Conservation (phyloP, 2,113 vertebrate species). For the Thermophis baileyi region DNA sequence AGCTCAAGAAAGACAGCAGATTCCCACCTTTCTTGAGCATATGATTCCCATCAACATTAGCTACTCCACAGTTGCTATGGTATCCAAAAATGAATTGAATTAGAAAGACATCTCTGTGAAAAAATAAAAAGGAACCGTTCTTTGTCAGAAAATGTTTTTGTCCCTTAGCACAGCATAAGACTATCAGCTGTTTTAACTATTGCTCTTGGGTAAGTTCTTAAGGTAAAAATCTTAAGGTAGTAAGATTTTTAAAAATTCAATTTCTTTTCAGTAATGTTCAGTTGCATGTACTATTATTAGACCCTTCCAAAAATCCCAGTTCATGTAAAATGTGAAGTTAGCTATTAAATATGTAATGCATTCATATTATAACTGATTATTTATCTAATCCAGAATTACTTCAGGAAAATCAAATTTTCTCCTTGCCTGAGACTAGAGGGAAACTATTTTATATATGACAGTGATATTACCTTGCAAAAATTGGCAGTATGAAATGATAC, state of each 20-base stretch:
- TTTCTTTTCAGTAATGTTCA: not conserved
- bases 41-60: not conserved
- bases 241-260: not conserved
- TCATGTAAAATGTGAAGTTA: not conserved
- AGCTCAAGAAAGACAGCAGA: not conserved
- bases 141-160: not conserved
- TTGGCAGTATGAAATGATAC: not conserved
- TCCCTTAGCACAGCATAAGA: not conserved
- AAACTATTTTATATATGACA: not conserved
- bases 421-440: not conserved
- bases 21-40: not conserved
- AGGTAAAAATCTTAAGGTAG: too few species aligned
- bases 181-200: not conserved
- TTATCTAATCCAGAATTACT: not conserved
- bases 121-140: not conserved
- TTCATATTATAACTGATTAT: not conserved
- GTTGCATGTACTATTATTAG: not conserved
- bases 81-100: not conserved
- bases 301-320: not conserved
- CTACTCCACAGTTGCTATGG: conserved; percentile 10
- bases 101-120: not conserved
- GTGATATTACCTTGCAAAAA: not conserved
- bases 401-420: not conserved
- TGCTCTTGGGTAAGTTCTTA: not conserved
- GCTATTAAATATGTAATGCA: not conserved